phyloP scores from a whole-genome alignment of 2,888 invertebrate species.

The Teleogryllus oceanicus region DNA sequence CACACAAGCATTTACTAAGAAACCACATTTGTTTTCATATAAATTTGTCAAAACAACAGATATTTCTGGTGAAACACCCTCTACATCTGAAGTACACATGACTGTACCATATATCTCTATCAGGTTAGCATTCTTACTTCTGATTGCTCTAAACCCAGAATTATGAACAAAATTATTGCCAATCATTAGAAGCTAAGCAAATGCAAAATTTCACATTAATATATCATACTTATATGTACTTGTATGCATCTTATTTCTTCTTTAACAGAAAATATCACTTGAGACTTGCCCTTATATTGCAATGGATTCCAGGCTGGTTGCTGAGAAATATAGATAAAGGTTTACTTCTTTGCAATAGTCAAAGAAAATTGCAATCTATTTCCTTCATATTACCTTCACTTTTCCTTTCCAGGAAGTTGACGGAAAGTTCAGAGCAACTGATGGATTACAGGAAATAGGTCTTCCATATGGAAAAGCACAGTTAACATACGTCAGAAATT shows the following conservation, averaged over 20 bases:
- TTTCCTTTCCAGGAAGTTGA: slow-evolving; percentile 26
- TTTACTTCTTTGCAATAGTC: not conserved
- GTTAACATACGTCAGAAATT: slow-evolving; percentile 10
- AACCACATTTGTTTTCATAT: not conserved
- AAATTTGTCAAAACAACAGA: not conserved
- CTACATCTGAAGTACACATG: slow-evolving; percentile 25
- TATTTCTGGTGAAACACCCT: slow-evolving; percentile 26
- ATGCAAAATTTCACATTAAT: no score
- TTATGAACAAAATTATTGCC: not conserved
- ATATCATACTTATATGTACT: slow-evolving; percentile 20
- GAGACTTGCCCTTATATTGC: slow-evolving; percentile 27
- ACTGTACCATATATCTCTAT: slow-evolving; percentile 26
- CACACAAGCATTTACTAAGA: slow-evolving; percentile 19
- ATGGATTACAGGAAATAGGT: slow-evolving; percentile 26
- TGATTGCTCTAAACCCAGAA: slow-evolving; percentile 18
- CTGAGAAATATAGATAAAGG: not conserved
- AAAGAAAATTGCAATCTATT: not conserved
- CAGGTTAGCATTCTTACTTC: not conserved
- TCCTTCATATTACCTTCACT: slow-evolving; percentile 19
- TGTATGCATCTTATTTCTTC: slow-evolving; percentile 29
- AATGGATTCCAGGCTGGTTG: slow-evolving; percentile 30
- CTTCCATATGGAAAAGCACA: slow-evolving; percentile 27
- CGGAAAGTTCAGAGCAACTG: slow-evolving; percentile 3
- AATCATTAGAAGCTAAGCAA: no score
- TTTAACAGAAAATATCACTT: slow-evolving; percentile 26